Base-by-base conservation (phyloP, 2,797 vertebrate species). In the Zalophus californianus region DNA sequence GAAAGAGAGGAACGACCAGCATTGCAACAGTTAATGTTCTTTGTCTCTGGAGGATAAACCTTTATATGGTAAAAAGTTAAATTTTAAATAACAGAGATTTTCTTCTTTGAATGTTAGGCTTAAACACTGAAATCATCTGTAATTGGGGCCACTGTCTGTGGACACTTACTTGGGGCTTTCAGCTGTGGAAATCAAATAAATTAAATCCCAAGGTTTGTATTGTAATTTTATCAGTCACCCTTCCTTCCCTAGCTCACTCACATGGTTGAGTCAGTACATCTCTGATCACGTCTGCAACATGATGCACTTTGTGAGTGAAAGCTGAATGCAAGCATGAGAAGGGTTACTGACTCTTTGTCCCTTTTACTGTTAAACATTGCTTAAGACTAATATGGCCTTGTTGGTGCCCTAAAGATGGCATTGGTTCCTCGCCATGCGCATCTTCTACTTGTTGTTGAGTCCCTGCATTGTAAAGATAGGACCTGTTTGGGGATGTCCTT, bases 11-110 rank as follows among this genome's bases (percentile, higher is more conserved):
- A 75, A 41, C 3, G 18, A 91, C 54, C 41, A 83, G 10, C 9
- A 86, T n/a, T 62, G 2, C 64, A 77, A 44, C 50, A 96, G 54
- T 95, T 75, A 96, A 82, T 64, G 7, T 62, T 93, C 21, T 86
- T 11, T 93, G 25, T 90, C 8, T 87, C 75, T 96, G 41, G 25
- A 97, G 60, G 58, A 70, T 86, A 86, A 94, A 86, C 5, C 10
- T 90, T 92, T 89, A 10, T 68, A 64, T 79, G 32, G n/a, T 72
- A 54, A 94, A 85, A 77, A 41, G 52, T 13, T 82, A 68, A 44
- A 77, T 62, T 94, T 94, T 97, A 89, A 92, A 62, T 79, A 90
- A 89, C 4, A 38, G 68, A 50, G 82, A 44, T 90, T 92, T 94
- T 86, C 62, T 94, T 93, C 68, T 41, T 91, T 94, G 29, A 52